phyloP scores from a whole-genome alignment of 2,113 vertebrate genomes.

The Dicrurus megarhynchus region DNA sequence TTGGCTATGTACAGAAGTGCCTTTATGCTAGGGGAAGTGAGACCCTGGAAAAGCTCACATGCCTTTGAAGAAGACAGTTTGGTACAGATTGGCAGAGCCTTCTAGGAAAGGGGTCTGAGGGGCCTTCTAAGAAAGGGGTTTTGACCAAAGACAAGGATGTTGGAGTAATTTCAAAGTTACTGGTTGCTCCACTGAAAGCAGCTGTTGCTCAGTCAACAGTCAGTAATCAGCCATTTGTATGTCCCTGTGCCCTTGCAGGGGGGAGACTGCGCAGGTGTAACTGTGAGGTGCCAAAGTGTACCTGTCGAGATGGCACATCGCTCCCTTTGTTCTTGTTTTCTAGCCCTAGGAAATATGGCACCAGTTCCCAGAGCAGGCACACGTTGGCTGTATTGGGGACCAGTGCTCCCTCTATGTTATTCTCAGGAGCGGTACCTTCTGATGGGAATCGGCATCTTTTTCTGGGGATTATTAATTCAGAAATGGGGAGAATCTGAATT shows the following conservation, averaged over 20 bases:
- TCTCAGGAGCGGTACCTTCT: not conserved
- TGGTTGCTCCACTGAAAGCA: not conserved
- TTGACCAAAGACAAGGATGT: not conserved
- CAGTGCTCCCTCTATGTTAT: not conserved
- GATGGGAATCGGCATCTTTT: not conserved
- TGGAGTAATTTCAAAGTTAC: not conserved
- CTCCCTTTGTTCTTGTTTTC: not conserved
- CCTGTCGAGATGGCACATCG: not conserved
- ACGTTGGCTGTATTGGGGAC: not conserved
- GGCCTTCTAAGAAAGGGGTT: not conserved
- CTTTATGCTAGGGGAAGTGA: not conserved
- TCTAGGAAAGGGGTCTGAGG: not conserved
- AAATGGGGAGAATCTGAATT: not conserved
- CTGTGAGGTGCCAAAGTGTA: not conserved
- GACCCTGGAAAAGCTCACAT: not conserved
- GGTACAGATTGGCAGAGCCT: not conserved
- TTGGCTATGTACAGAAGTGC: not conserved
- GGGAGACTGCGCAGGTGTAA: not conserved
- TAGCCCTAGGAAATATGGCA: not conserved
- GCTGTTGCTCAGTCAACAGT: not conserved
- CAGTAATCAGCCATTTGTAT: not conserved
- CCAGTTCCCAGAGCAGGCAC: not conserved
- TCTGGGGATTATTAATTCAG: not conserved
- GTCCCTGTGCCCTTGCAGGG: not conserved
- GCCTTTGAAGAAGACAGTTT: not conserved